Evolutionary conservation across 2,797 vertebrate genomes (phyloP).

Genomic region (Phoxinus dragarum): DNA sequence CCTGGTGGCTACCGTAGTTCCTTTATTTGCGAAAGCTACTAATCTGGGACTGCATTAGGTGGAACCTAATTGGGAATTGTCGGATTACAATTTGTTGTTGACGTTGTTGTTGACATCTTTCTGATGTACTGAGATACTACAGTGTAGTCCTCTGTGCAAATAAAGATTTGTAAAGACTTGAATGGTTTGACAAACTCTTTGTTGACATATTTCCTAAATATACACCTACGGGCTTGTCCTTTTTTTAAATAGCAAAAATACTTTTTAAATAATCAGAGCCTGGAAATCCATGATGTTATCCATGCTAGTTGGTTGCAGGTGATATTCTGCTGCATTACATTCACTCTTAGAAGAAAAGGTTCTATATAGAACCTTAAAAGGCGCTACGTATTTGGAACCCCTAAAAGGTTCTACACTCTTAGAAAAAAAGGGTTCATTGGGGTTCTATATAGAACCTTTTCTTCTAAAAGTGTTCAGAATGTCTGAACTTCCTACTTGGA

Average conservation of each 20-base stretch:
- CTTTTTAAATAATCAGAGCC: neutral
- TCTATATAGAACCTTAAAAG: no score
- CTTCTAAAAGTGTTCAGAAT: no score
- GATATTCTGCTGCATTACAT: neutral
- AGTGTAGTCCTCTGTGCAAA: neutral
- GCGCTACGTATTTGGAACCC: no score
- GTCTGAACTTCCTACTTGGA: neutral
- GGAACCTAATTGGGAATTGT: neutral
- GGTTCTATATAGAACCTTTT: no score
- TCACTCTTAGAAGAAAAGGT: no score
- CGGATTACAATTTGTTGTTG: neutral
- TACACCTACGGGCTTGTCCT: neutral
- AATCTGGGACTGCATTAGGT: neutral
- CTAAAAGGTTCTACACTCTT: no score
- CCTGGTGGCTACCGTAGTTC: no score
- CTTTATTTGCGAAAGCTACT: no score
- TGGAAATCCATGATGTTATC: neutral
- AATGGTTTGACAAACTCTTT: neutral
- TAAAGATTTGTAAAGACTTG: neutral
- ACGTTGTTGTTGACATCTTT: neutral
- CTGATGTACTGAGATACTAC: neutral
- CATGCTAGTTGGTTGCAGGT: neutral
- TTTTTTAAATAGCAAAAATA: neutral
- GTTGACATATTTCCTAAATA: neutral
- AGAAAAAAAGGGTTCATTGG: no score